Conservation (phyloP, 1,140 invertebrate genomes). For the Melipona quadrifasciata region DNA sequence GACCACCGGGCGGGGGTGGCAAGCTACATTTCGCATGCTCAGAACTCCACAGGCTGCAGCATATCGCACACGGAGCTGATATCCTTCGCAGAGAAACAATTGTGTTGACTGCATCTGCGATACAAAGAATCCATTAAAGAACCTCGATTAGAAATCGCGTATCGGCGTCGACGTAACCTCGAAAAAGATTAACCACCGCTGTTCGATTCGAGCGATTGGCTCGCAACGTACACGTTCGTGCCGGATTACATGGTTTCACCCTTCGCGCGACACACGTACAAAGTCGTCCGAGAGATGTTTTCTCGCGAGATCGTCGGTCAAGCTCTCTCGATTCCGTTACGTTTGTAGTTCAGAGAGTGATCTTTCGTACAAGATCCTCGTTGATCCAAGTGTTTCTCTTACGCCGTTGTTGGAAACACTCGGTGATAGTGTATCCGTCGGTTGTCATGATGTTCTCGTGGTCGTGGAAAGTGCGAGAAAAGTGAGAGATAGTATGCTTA, state of each 20-base stretch:
- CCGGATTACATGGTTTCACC: slow-evolving; percentile 37
- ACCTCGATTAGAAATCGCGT: background rate
- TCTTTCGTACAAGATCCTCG: background rate
- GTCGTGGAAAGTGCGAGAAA: slow-evolving; percentile 66
- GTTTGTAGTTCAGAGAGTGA: background rate
- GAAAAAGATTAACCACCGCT: slow-evolving; percentile 10
- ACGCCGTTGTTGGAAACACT: slow-evolving; percentile 10
- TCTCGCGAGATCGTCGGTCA: background rate
- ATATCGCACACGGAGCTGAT: slow-evolving; percentile 57
- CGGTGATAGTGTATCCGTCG: slow-evolving; percentile 33
- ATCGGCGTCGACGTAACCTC: slow-evolving; percentile 6
- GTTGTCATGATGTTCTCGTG: slow-evolving; percentile 59
- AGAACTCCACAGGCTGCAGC: slow-evolving; percentile 78
- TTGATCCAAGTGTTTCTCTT: background rate
- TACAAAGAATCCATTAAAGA: slow-evolving; percentile 8
- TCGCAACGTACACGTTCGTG: background rate
- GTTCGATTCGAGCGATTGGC: background rate
- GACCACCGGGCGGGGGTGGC: slow-evolving; percentile 78
- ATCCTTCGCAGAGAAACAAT: slow-evolving; percentile 53
- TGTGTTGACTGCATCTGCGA: slow-evolving; percentile 32
- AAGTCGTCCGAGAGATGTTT: slow-evolving; percentile 4
- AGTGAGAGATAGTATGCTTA: slow-evolving; percentile 54
- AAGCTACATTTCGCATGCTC: slow-evolving; percentile 80
- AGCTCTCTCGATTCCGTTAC: background rate
- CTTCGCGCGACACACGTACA: background rate